Evolutionary conservation across 2,113 vertebrate species (phyloP).

Genomic region (Pachycephala philippinensis): DNA sequence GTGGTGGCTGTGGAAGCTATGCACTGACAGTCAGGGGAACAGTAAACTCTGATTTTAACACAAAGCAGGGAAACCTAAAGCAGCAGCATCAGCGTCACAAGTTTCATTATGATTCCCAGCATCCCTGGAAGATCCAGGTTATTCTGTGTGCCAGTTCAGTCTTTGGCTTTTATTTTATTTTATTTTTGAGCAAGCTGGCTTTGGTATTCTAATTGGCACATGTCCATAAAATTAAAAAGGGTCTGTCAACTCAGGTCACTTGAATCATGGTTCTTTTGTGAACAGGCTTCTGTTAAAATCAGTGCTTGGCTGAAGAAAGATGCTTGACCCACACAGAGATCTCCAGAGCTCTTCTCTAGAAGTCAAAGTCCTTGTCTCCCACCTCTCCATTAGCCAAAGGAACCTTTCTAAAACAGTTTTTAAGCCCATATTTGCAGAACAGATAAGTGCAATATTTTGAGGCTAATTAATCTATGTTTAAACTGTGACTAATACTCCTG

Average conservation of each 20-base stretch:
- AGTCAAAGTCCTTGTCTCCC: not conserved
- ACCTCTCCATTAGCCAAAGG: not conserved
- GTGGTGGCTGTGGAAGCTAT: not conserved
- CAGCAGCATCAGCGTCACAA: not conserved
- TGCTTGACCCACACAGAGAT: not conserved
- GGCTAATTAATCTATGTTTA: conserved; percentile 18
- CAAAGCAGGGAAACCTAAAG: not conserved
- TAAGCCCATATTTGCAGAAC: not conserved
- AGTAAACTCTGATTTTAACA: not conserved
- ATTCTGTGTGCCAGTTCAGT: not conserved
- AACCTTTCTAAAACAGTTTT: conserved; percentile 4
- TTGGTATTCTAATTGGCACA: not conserved
- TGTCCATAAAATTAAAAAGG: not conserved
- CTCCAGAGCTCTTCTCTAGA: not conserved
- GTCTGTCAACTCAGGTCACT: not conserved
- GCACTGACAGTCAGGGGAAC: not conserved
- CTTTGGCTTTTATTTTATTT: not conserved
- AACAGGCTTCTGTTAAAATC: not conserved
- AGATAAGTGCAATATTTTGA: conserved; percentile 14
- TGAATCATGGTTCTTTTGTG: not conserved
- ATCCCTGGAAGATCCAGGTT: not conserved
- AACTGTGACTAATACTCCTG: not conserved
- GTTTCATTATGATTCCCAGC: not conserved
- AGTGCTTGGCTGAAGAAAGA: not conserved
- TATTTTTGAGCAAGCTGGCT: not conserved